Base-by-base conservation (phyloP, 2,888 invertebrate genomes). In the Pemphredon lugubris region DNA sequence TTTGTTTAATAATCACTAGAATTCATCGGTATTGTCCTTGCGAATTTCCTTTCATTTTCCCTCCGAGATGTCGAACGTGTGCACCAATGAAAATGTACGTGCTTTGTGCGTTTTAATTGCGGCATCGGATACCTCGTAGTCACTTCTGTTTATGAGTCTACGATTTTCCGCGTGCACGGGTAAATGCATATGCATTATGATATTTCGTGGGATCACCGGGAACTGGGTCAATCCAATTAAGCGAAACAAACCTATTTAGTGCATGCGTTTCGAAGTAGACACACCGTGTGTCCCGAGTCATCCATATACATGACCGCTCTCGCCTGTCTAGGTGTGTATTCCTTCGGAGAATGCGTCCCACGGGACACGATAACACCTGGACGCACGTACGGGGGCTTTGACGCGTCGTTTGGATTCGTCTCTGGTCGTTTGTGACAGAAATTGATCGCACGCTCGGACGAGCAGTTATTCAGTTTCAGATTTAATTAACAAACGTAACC, bases 151-250 rank as follows among this genome's bases (percentile, higher is more conserved):
- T 37, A 50, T n/a, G 23, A 37, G 20, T 47, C 23, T 18, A 39
- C 20, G 47, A 48, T 63, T 50, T 39, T 48, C 44, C 39, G 37
- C 40, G 13, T 32, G 39, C 20, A 39, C 40, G 26, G 44, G 26
- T 23, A 34, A 21, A 66, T 71, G 67, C 74, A 71, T 72, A 79
- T 81, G 72, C 72, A 75, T 77, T 64, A 73, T 51, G 54, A 68
- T 60, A 65, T 30, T 48, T 39, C 37, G 51, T 1, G 18, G 54
- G 59, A 72, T 77, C 70, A 47, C 34, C 37, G 20, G 45, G 65
- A 83, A 82, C 75, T 77, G 53, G 76, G 77, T 73, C 77, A 58
- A 75, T 50, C 75, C 77, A 79, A 81, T 83, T 82, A 78, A 74
- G 71, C 63, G 75, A 77, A 77, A 83, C 76, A 81, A 78, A 79